These are phyloP conservation scores for Struthidea cinerea DNA, from an alignment of 2,113 vertebrate species.

Conservation along the genomic window DNA sequence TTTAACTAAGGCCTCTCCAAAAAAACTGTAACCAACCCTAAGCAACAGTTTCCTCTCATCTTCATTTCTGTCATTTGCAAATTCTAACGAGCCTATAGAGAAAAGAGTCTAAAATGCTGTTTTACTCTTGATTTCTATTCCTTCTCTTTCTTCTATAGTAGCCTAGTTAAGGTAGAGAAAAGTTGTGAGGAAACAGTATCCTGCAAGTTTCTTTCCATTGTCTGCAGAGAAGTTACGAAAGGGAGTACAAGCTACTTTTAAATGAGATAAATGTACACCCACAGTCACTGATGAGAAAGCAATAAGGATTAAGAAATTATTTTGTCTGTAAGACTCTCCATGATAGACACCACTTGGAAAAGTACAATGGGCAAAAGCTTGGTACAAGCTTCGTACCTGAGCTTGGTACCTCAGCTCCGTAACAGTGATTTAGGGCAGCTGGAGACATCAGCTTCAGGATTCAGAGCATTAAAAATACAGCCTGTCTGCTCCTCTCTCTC, in stretches of 20 bases:
- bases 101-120: background rate
- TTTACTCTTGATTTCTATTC: background rate
- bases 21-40: background rate
- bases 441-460: background rate
- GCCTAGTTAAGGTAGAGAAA: background rate
- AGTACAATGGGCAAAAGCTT: background rate
- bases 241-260: background rate
- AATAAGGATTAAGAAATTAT: background rate
- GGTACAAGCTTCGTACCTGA: background rate
- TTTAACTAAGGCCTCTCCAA: background rate
- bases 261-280: background rate
- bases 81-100: constrained; percentile 3
- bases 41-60: background rate
- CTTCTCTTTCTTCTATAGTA: background rate
- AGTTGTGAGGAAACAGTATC: background rate
- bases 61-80: background rate
- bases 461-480: background rate
- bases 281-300: background rate
- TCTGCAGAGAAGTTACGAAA: background rate
- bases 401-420: background rate
- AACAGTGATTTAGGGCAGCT: background rate
- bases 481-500: background rate
- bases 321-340: background rate
- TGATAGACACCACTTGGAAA: background rate
- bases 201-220: background rate